These are phyloP conservation scores for Galerucella nymphaeae DNA, from an alignment of 2,888 invertebrate genomes.

Conservation along the genomic window DNA sequence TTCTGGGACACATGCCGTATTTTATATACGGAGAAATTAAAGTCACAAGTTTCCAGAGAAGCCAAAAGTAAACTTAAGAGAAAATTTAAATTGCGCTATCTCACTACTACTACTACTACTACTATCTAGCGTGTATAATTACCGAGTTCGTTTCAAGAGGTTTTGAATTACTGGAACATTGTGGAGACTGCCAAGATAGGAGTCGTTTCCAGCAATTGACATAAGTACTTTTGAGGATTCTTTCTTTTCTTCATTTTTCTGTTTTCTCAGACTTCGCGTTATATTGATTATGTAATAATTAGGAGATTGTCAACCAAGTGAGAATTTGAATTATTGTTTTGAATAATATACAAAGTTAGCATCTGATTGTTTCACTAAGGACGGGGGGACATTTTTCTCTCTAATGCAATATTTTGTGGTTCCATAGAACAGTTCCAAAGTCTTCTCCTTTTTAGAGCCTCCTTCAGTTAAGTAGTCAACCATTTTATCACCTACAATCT, in stretches of 20 bases:
- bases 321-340: not conserved
- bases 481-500: too few species aligned
- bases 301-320: not conserved
- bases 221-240: constrained; percentile 17
- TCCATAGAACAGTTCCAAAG: too few species aligned
- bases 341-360: not conserved
- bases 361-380: too few species aligned
- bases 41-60: constrained; percentile 20
- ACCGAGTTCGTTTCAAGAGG: constrained; percentile 28
- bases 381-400: too few species aligned
- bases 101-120: constrained; percentile 23
- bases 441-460: too few species aligned
- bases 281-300: not conserved
- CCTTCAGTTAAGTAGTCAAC: too few species aligned
- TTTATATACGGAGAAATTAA: constrained; percentile 13
- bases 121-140: constrained; percentile 33
- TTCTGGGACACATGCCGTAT: not conserved
- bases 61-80: constrained; percentile 21
- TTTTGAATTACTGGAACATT: constrained; percentile 23
- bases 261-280: not conserved
- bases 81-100: constrained; percentile 29
- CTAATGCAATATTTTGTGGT: too few species aligned
- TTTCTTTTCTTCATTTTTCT: constrained; percentile 1
- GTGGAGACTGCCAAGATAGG: constrained; percentile 24
- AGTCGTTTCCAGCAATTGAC: constrained; percentile 27